These are phyloP conservation scores for Chunga burmeisteri DNA, from an alignment of 2,113 vertebrate genomes.

Conservation along the genomic window DNA sequence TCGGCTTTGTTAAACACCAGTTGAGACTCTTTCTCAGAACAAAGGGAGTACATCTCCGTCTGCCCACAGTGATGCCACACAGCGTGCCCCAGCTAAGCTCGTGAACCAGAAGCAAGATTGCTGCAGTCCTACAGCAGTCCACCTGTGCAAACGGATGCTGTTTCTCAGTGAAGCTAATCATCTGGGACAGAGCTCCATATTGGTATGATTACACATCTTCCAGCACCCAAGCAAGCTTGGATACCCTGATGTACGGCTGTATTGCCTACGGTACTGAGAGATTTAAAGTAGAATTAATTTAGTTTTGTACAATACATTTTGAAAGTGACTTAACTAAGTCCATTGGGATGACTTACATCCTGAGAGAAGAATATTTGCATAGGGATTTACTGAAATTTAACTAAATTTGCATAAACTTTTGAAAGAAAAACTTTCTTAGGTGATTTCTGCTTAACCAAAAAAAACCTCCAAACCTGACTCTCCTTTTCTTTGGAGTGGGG, in stretches of 20 bases:
- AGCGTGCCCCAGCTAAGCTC: not conserved
- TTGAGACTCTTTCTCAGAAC: not conserved
- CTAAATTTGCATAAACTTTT: not conserved
- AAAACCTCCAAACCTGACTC: not conserved
- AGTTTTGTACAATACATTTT: not conserved
- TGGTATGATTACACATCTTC: not conserved
- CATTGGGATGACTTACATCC: not conserved
- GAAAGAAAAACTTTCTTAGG: not conserved
- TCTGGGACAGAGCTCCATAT: not conserved
- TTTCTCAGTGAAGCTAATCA: not conserved
- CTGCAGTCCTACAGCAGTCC: not conserved
- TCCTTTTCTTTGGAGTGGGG: not conserved
- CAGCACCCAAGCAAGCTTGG: not conserved
- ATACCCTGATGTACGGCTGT: not conserved
- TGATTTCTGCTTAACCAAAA: not conserved
- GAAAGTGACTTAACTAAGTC: slow-evolving; percentile 9
- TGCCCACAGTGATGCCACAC: not conserved
- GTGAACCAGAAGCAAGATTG: not conserved
- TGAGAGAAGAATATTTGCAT: not conserved
- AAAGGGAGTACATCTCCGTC: not conserved
- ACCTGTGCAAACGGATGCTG: not conserved
- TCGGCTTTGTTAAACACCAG: slow-evolving; percentile 6
- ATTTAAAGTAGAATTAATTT: not conserved
- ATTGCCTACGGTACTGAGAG: not conserved
- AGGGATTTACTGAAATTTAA: not conserved